Percentiles rank a stretch among this genome's conserved stretches.
phyloP scores from a whole-genome alignment of 1,140 invertebrate genomes.

The Hermatobates lingyangjiaoensis region DNA sequence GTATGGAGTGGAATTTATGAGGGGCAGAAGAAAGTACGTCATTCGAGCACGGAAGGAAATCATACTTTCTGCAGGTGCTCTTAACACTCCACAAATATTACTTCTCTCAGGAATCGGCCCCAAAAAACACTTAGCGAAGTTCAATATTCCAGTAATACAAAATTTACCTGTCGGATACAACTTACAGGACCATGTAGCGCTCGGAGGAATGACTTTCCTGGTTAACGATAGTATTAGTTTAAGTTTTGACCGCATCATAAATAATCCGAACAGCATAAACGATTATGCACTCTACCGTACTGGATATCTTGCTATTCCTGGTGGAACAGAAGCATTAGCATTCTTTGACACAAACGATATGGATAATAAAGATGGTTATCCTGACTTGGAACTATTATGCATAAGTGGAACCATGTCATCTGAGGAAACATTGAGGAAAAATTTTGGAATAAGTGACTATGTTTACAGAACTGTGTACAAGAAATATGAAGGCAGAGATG shows the following conservation, averaged over 20 bases:
- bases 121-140: constrained; percentile 24
- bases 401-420: constrained; percentile 7
- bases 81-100: constrained; percentile 46
- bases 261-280: constrained; percentile 30
- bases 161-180: constrained; percentile 61
- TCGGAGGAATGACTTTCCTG: constrained; percentile 4
- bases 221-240: neutral
- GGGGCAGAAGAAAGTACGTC: constrained; percentile 44
- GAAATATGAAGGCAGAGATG: constrained; percentile 22
- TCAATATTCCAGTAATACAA: constrained; percentile 32
- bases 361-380: constrained; percentile 35
- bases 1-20: constrained; percentile 43
- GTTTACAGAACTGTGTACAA: constrained; percentile 23
- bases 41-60: constrained; percentile 56
- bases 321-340: constrained; percentile 57
- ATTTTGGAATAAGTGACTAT: constrained; percentile 23
- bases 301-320: constrained; percentile 55
- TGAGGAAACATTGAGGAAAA: constrained; percentile 17
- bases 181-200: constrained; percentile 43
- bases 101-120: constrained; percentile 59
- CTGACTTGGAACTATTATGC: constrained; percentile 25
- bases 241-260: constrained; percentile 18
- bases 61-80: constrained; percentile 39
- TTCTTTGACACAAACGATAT: constrained; percentile 47
- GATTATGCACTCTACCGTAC: constrained; percentile 30